These are phyloP conservation scores for Aspidiotus destructor DNA, from an alignment of 2,888 invertebrate genomes.

Conservation along the genomic window DNA sequence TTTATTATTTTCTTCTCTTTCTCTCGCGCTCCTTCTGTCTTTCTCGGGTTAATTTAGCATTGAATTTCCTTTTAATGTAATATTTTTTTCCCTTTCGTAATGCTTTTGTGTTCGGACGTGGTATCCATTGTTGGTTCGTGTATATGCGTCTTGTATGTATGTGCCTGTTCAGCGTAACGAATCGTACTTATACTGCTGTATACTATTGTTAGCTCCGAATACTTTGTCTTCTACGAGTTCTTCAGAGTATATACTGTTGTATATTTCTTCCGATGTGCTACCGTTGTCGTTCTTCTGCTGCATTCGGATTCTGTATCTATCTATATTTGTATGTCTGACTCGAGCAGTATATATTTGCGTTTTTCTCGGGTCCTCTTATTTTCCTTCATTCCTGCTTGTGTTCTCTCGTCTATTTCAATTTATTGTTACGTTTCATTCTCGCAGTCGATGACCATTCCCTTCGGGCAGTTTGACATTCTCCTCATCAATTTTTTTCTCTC, in stretches of 20 bases:
- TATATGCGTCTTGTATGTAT: slow-evolving; percentile 26
- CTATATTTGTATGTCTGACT: not conserved
- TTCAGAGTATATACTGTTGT: too few relatives aligned
- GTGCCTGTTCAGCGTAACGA: slow-evolving; percentile 31
- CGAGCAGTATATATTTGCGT: not conserved
- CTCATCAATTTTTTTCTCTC: slow-evolving; percentile 3
- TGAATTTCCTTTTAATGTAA: slow-evolving; percentile 31
- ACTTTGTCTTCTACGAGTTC: slow-evolving; percentile 20
- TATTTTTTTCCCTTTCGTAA: slow-evolving; percentile 29
- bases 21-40: not conserved
- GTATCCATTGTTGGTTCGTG: slow-evolving; percentile 32
- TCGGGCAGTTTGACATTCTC: not conserved
- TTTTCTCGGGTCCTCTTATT: not conserved
- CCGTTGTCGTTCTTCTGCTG: not conserved
- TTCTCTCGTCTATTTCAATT: too few relatives aligned
- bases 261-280: slow-evolving; percentile 26
- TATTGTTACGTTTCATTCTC: not conserved
- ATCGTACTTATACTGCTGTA: slow-evolving; percentile 26
- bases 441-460: not conserved
- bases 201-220: slow-evolving; percentile 28
- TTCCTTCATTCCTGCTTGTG: not conserved
- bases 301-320: not conserved
- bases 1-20: slow-evolving; percentile 9
- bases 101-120: slow-evolving; percentile 31
- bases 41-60: slow-evolving; percentile 23